A percentile compares a stretch with the other conserved stretches of the same genome.
Conservation (phyloP, 2,797 vertebrate species). For the Lophotriccus pileatus region DNA sequence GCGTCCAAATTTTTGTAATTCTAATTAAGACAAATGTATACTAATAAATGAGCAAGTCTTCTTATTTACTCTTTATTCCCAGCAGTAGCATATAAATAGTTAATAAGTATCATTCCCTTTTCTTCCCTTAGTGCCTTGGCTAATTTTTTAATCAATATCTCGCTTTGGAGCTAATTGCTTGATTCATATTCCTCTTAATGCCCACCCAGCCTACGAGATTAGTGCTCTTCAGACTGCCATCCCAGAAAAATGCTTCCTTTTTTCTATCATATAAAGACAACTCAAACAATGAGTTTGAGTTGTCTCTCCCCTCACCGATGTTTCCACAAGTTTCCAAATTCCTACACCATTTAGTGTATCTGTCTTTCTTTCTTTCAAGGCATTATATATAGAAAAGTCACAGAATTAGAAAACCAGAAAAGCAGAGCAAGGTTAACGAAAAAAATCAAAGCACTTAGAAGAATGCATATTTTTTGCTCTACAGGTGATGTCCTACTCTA, state of each 20-base stretch:
- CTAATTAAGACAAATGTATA: neutral
- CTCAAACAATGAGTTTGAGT: neutral
- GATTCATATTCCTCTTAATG: neutral
- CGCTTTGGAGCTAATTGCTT: neutral
- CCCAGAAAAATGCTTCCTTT: neutral
- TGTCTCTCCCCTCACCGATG: neutral
- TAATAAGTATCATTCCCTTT: neutral
- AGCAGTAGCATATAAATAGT: conserved; percentile 8
- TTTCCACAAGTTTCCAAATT: neutral
- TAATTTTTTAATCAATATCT: conserved; percentile 43
- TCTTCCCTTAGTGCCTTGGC: neutral
- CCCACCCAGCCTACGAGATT: neutral
- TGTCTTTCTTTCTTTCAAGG: neutral
- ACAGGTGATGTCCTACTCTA: fast-evolving
- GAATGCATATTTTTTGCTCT: neutral
- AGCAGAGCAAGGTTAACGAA: neutral
- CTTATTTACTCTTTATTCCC: neutral
- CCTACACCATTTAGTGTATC: neutral
- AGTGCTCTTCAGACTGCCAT: neutral
- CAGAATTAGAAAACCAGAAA: neutral
- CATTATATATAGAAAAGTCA: neutral
- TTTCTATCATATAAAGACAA: neutral
- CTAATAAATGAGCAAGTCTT: neutral
- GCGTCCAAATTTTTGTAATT: neutral
- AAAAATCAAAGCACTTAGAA: neutral